A percentile compares a stretch with the other conserved stretches of the same genome.
Conservation (phyloP, 2,797 vertebrate species). For the Bovichtus diacanthus region DNA sequence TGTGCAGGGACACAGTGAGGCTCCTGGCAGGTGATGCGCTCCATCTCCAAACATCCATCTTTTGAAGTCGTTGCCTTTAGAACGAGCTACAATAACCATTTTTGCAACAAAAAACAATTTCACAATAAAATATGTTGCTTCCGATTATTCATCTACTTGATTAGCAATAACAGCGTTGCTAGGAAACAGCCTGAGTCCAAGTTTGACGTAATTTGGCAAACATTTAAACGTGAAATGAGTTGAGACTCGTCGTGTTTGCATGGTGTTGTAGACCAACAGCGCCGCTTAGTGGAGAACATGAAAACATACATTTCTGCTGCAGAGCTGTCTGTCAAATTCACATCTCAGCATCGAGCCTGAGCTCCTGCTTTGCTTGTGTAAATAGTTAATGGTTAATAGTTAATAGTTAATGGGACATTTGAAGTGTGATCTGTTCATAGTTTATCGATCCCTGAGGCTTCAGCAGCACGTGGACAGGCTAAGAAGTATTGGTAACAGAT, state of each 20-base stretch:
- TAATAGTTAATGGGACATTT: too few relatives aligned
- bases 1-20: too few relatives aligned
- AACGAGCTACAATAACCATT: not conserved
- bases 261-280: not conserved
- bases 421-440: not conserved
- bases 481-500: not conserved
- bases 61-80: too few relatives aligned
- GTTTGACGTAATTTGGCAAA: constrained; percentile 1
- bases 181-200: constrained; percentile 8
- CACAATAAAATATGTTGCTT: not conserved
- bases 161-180: not conserved
- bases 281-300: constrained; percentile 48
- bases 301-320: not conserved
- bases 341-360: not conserved
- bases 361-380: not conserved
- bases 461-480: not conserved
- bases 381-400: too few relatives aligned
- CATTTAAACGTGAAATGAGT: not conserved
- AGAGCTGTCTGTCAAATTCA: not conserved
- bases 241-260: not conserved
- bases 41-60: not conserved
- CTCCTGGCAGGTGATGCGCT: not conserved
- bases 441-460: not conserved
- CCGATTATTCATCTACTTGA: not conserved
- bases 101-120: not conserved